Base-by-base conservation (phyloP, 2,888 invertebrate species). In the Eupeodes luniger region DNA sequence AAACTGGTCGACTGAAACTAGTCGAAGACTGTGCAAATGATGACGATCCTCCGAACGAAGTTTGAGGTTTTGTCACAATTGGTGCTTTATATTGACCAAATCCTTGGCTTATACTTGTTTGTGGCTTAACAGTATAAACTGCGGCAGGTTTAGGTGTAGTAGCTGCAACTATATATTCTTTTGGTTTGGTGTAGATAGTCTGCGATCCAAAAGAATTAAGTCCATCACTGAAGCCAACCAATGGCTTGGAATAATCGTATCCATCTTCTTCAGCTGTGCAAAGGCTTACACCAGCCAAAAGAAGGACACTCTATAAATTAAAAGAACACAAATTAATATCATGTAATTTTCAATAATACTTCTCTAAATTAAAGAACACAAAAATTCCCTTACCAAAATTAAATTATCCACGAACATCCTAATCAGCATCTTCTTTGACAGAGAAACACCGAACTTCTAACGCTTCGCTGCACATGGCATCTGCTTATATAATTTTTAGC, bases 391-490 rank as follows among this genome's bases (percentile, higher is more conserved):
- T 88, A 88, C 88, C 88, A 81, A 88, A 88, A 88, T 85, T 19
- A 70, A 44, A 51, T 49, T 81, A 47, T 66, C 55, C 64, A 74
- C 69, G 40, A 81, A 81, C 59, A 55, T 88, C 78, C 85, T 85
- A 75, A 78, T 74, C 85, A 85, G 81, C 88, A 85, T 88, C 88
- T 81, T 85, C 69, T 69, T 72, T 44, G 47, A 59, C 49, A 85
- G 81, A 85, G 81, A 81, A 85, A 51, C 85, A 85, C 67, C 64
- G 74, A 81, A 81, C 81, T 88, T 88, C 88, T 88, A 88, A 85
- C 74, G 81, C 84, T 88, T 55, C 66, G 80, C 80, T 69, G 62
- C 64, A 59, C 53, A 61, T 78, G 69, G 49, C 81, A 88, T 85
- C 84, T 81, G 77, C 81, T 88, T 88, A 81, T 72, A 72, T 72